phyloP scores from a whole-genome alignment of 2,888 invertebrate species.

The Drosophila recens region DNA sequence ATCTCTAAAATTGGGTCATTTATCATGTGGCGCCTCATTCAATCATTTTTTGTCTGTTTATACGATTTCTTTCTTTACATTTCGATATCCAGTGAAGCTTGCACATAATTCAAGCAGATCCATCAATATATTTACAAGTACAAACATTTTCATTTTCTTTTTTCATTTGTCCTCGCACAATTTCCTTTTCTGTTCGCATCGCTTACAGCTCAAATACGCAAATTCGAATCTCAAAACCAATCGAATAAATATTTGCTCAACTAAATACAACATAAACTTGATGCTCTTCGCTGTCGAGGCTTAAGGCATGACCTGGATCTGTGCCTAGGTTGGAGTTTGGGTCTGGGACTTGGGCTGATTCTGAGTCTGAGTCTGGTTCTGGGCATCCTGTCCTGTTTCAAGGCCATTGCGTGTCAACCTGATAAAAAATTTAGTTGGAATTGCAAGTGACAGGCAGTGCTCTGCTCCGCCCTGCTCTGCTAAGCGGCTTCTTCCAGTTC shows the following conservation, averaged over 20 bases:
- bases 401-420: slow-evolving; percentile 61
- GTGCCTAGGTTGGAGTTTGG: background rate
- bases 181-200: slow-evolving; percentile 64
- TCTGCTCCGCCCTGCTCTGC: slow-evolving; percentile 12
- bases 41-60: slow-evolving; percentile 30
- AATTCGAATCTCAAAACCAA: slow-evolving; percentile 72
- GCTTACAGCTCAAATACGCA: slow-evolving; percentile 56
- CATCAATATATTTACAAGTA: slow-evolving; percentile 30
- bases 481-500: slow-evolving; percentile 50
- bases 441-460: slow-evolving; percentile 69
- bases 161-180: slow-evolving; percentile 63
- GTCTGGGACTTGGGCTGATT: slow-evolving; percentile 12
- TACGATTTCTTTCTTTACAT: slow-evolving; percentile 29
- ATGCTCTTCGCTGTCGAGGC: slow-evolving; percentile 22
- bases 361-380: slow-evolving; percentile 8
- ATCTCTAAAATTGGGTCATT: slow-evolving; percentile 24
- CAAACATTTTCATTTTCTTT: slow-evolving; percentile 9
- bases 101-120: slow-evolving; percentile 31
- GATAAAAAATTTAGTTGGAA: slow-evolving; percentile 75
- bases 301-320: slow-evolving; percentile 26
- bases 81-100: slow-evolving; percentile 28
- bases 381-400: slow-evolving; percentile 49
- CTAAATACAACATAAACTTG: slow-evolving; percentile 74
- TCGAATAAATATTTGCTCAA: slow-evolving; percentile 80
- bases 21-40: slow-evolving; percentile 43